These are phyloP conservation scores for Zaprionus africanus DNA, from an alignment of 1,140 invertebrate genomes.

Conservation along the genomic window DNA sequence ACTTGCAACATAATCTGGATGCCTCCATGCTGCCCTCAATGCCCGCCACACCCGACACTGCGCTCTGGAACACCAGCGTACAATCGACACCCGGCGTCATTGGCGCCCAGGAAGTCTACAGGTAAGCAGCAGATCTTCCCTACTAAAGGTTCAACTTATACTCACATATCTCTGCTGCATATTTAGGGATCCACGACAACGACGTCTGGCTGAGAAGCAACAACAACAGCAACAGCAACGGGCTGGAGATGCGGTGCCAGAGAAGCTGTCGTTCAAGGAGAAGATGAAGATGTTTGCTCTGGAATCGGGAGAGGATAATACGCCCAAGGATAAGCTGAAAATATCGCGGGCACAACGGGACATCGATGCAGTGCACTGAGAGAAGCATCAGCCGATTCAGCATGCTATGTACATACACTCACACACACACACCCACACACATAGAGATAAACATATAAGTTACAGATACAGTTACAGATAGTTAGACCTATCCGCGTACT, in stretches of 20 bases:
- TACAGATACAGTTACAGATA: conserved; percentile 6
- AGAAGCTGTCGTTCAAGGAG: conserved; percentile 96
- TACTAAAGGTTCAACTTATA: no score
- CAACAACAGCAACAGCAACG: conserved; percentile 89
- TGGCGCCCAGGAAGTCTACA: conserved; percentile 96
- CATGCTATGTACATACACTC: conserved; percentile 63
- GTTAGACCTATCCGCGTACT: conserved; percentile 28
- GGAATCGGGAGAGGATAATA: conserved; percentile 94
- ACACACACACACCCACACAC: conserved; percentile 10
- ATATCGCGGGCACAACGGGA: conserved; percentile 96
- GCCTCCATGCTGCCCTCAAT: conserved; percentile 75
- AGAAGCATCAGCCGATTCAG: neutral
- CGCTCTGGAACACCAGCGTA: conserved; percentile 85
- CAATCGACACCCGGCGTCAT: conserved; percentile 95
- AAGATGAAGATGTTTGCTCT: conserved; percentile 99
- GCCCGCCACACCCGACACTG: conserved; percentile 88
- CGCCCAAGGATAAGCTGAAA: conserved; percentile 96
- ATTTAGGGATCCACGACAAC: conserved; percentile 91
- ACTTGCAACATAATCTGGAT: conserved; percentile 68
- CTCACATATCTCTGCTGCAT: neutral
- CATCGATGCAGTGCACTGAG: conserved; percentile 90
- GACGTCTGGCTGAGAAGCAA: conserved; percentile 92
- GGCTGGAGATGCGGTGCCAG: conserved; percentile 89
- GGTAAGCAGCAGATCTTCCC: conserved; percentile 85
- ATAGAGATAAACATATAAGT: conserved; percentile 11